Evolutionary conservation across 2,797 vertebrate genomes (phyloP).

Genomic region (Clarias laeviceps): DNA sequence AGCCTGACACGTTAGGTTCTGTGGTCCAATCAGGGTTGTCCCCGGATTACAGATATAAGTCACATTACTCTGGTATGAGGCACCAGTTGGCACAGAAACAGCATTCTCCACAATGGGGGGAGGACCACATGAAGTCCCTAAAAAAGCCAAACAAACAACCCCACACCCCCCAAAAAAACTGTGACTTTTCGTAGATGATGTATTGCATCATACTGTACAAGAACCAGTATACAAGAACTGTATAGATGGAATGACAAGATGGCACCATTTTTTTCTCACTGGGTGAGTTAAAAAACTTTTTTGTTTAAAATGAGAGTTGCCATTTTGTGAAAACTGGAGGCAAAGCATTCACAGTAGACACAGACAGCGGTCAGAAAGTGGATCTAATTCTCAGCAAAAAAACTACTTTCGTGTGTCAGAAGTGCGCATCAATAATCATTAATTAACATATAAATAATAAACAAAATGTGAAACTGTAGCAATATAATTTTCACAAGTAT

Average conservation of each 20-base stretch:
- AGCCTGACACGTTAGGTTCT: slow-evolving; percentile 79
- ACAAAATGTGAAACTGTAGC: background rate
- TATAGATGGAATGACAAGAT: background rate
- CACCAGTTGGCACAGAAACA: slow-evolving; percentile 66
- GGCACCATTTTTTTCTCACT: background rate
- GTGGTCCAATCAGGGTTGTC: slow-evolving; percentile 75
- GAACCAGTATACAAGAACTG: background rate
- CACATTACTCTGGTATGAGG: slow-evolving; percentile 71
- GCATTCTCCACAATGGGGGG: slow-evolving; percentile 78
- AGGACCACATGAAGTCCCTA: slow-evolving; percentile 77
- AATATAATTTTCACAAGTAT: background rate
- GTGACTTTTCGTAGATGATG: background rate
- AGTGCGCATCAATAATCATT: background rate
- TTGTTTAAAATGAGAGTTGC: background rate
- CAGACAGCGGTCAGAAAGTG: background rate
- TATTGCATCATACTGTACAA: background rate
- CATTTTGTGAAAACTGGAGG: background rate
- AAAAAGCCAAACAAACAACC: slow-evolving; percentile 19
- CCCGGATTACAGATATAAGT: slow-evolving; percentile 77
- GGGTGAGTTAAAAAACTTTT: background rate
- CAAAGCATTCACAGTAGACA: background rate
- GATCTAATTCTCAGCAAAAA: background rate
- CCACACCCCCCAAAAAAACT: no score
- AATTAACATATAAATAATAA: background rate
- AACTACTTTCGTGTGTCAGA: background rate